phyloP scores from a whole-genome alignment of 2,113 vertebrate species.

The Corythoichthys haematopterus region DNA sequence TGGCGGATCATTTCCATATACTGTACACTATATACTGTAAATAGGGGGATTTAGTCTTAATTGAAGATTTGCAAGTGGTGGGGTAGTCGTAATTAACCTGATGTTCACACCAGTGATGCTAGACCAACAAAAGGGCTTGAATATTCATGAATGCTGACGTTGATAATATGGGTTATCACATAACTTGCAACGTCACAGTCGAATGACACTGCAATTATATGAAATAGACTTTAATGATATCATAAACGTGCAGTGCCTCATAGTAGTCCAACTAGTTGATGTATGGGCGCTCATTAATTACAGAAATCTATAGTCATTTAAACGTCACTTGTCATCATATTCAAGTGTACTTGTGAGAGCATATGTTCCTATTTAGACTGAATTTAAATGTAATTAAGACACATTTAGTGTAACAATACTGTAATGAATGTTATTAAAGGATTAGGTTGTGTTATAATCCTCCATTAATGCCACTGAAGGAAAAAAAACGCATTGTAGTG shows the following conservation, averaged over 20 bases:
- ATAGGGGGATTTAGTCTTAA: constrained; percentile 39
- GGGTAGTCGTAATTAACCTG: constrained; percentile 38
- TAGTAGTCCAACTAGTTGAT: constrained; percentile 10
- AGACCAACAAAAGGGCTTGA: constrained; percentile 26
- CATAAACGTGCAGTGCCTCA: constrained; percentile 30
- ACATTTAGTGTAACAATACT: constrained; percentile 1
- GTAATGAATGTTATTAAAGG: constrained; percentile 10
- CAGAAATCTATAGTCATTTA: constrained; percentile 8
- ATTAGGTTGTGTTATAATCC: constrained; percentile 4
- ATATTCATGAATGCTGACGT: constrained; percentile 43
- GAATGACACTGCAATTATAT: constrained; percentile 19
- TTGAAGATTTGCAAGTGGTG: constrained; percentile 45
- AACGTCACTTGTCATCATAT: constrained; percentile 3
- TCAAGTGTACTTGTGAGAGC: background rate
- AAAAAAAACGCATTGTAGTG: background rate
- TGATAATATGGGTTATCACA: constrained; percentile 34
- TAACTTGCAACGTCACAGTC: constrained; percentile 28
- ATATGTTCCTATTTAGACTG: constrained; percentile 5
- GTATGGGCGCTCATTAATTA: background rate
- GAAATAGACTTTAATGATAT: constrained; percentile 24
- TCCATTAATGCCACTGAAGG: background rate
- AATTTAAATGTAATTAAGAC: background rate
- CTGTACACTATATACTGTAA: constrained; percentile 8
- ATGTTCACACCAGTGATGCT: constrained; percentile 32
- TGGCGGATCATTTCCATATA: constrained; percentile 15